phyloP scores from a whole-genome alignment of 2,888 invertebrate species.

The Tridacna crocea region DNA sequence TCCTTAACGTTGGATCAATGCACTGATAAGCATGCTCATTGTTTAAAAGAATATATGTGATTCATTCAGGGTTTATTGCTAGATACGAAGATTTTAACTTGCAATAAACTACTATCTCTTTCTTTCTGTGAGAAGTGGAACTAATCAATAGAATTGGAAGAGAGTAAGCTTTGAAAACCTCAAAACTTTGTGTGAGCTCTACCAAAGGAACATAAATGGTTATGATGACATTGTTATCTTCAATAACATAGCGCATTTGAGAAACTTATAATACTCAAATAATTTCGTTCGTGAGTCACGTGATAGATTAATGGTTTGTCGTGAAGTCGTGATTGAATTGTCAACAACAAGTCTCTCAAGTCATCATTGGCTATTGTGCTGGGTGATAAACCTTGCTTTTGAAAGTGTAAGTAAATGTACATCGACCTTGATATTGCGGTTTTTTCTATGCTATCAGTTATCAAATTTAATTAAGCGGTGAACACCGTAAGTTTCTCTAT shows the following conservation, averaged over 20 bases:
- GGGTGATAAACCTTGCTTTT: slow-evolving; percentile 2
- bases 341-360: not conserved
- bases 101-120: not conserved
- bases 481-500: not conserved
- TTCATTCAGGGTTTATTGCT: slow-evolving; percentile 2
- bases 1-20: not conserved
- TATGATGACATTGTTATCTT: slow-evolving; percentile 5
- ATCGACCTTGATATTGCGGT: slow-evolving; percentile 1
- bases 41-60: not conserved
- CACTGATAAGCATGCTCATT: not conserved
- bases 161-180: not conserved
- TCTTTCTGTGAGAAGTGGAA: not conserved
- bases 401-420: slow-evolving; percentile 17
- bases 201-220: not conserved
- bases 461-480: not conserved
- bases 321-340: not conserved
- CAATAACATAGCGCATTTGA: not conserved
- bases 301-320: not conserved
- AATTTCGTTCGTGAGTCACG: not conserved
- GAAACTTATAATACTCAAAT: not conserved
- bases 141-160: not conserved
- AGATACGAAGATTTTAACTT: not conserved
- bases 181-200: not conserved
- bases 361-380: not conserved
- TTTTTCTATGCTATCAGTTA: not conserved